A percentile compares a stretch with the other conserved stretches of the same genome.
Evolutionary conservation across 2,797 vertebrate genomes (phyloP).

Genomic region (Gallinago nigripennis): DNA sequence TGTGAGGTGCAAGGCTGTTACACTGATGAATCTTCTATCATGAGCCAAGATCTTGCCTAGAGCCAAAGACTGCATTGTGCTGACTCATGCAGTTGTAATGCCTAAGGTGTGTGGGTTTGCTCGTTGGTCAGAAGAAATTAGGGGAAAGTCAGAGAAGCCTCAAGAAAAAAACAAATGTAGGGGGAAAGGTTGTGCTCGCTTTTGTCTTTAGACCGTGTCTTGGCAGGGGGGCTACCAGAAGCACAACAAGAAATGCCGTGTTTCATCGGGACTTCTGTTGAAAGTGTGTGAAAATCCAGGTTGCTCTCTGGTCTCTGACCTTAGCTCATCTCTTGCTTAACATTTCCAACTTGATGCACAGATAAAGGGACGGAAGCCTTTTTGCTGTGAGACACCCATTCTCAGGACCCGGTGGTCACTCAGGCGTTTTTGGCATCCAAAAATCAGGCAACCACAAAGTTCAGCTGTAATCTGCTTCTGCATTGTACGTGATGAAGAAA

Average conservation of each 20-base stretch:
- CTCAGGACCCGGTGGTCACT: neutral
- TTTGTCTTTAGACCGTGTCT: neutral
- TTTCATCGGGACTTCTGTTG: neutral
- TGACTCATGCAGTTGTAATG: neutral
- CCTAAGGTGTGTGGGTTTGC: neutral
- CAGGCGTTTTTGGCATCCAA: neutral
- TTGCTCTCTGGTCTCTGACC: neutral
- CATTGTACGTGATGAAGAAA: accelerated
- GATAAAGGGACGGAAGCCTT: neutral
- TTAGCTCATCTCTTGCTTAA: neutral
- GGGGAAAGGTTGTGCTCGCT: neutral
- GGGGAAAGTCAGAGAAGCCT: neutral
- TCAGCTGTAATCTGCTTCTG: neutral
- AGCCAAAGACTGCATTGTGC: neutral
- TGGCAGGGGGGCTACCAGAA: neutral
- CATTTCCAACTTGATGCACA: neutral
- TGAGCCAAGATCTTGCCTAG: neutral
- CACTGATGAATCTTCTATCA: neutral
- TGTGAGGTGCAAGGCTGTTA: neutral
- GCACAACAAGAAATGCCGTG: accelerated
- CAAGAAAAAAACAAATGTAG: neutral
- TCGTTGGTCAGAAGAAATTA: neutral
- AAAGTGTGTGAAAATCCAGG: neutral
- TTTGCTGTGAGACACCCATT: neutral
- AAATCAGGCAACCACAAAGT: neutral